These are phyloP conservation scores for Diplolepis rosae DNA, from an alignment of 2,888 invertebrate species.

Conservation along the genomic window DNA sequence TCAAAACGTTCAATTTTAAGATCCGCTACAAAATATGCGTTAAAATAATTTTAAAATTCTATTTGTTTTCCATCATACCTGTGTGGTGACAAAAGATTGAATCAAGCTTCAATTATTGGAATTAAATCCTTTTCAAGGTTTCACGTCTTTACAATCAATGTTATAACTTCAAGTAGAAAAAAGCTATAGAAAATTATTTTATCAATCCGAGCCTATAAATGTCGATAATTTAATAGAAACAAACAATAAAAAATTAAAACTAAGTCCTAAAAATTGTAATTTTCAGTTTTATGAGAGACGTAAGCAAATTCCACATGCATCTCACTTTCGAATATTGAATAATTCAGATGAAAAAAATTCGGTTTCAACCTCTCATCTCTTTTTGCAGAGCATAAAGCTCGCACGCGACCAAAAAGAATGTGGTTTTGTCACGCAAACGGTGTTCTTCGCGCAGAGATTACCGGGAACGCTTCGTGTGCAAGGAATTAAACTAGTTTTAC, in stretches of 20 bases:
- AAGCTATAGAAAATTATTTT: too few relatives aligned
- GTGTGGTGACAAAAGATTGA: background rate
- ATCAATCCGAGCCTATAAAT: too few relatives aligned
- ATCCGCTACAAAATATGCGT: too few relatives aligned
- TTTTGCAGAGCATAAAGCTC: constrained; percentile 8
- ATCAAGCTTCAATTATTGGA: background rate
- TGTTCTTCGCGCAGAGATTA: constrained; percentile 21
- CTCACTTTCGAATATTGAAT: background rate
- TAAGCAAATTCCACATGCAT: background rate
- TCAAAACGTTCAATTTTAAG: background rate
- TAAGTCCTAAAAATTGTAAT: too few relatives aligned
- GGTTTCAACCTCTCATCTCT: background rate
- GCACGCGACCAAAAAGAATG: constrained; percentile 14
- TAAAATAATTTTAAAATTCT: background rate
- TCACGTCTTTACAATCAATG: background rate
- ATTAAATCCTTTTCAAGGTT: constrained; percentile 11
- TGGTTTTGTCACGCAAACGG: constrained; percentile 23
- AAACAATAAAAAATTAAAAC: too few relatives aligned
- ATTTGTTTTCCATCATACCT: background rate
- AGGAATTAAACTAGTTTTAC: constrained; percentile 24
- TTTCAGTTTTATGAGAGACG: too few relatives aligned
- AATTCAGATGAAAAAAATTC: constrained; percentile 11
- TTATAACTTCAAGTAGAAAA: background rate
- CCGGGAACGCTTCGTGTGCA: constrained; percentile 16
- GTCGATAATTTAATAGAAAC: too few relatives aligned